Conservation (phyloP, 2,113 vertebrate species). For the Terrapene triunguis region DNA sequence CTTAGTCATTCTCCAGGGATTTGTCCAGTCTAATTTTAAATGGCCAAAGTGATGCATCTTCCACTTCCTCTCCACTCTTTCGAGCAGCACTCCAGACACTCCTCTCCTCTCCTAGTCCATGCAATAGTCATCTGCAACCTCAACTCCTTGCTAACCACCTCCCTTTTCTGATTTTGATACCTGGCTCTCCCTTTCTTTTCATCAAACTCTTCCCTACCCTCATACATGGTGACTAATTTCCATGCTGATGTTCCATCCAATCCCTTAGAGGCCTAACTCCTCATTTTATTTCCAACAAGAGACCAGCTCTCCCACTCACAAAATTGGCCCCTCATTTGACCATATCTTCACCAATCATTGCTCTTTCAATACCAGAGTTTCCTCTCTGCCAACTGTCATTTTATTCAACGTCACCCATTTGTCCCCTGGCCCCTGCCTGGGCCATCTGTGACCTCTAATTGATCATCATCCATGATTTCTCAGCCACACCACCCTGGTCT, state of each 20-base stretch:
- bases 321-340: not conserved
- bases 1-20: not conserved
- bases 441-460: not conserved
- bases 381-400: not conserved
- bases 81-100: not conserved
- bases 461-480: not conserved
- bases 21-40: not conserved
- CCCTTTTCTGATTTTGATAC: not conserved
- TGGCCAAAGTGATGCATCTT: not conserved
- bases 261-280: not conserved
- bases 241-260: not conserved
- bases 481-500: not conserved
- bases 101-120: not conserved
- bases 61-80: accelerated
- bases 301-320: not conserved
- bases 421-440: not conserved
- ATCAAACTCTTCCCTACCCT: not conserved
- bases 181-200: not conserved
- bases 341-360: not conserved
- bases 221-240: not conserved
- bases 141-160: not conserved
- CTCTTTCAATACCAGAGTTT: not conserved
- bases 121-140: not conserved
- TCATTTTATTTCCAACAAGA: not conserved
- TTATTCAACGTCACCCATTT: not conserved